Base-by-base conservation (phyloP, 2,113 vertebrate genomes). In the Myiozetetes cayanensis region DNA sequence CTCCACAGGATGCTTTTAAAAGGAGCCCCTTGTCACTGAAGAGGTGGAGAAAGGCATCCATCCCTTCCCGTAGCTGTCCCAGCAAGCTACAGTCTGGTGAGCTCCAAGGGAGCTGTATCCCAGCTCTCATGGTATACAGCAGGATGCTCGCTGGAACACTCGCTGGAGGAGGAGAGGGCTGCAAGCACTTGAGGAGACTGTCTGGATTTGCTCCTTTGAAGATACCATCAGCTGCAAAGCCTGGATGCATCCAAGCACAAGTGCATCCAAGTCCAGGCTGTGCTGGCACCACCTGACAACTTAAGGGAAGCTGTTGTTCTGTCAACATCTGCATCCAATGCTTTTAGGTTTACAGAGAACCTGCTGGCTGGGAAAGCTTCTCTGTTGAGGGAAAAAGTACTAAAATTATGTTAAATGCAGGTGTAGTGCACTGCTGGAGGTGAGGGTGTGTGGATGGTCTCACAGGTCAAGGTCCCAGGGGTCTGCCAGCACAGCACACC, bases 381-480 rank as follows among this genome's bases (percentile, higher is more conserved):
- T 59, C 71, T 33, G 18, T 53, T 47, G 41, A 41, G 24, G 20
- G 20, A 0, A 3, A 33, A 27, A 35, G 55, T 43, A 18, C 43
- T 47, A 25, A 24, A 80, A 33, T 52, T 3, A 2, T 47, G 33
- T 74, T 84, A 59, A 59, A 22, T 33, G 61, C 25, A 49, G 46
- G 27, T 55, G 24, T 70, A 2, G 8, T 33, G 33, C 6, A 10
- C 25, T 35, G 39, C 56, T 23, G 49, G 76, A 46, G 41, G 53
- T 2, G 2, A 25, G 50, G 23, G 28, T 0, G 0, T 50, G 31
- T 43, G 37, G 58, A 11, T 65, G 33, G 22, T 61, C 46, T 73
- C 4, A 0, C 2, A 18, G 46, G 65, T 16, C 67, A 55, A 25
- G 30, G 15, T 50, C 41, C n/a, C 2, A 17, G 43, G 33, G 22